Base-by-base conservation (phyloP, 2,888 invertebrate species). In the Falcaria lacertinaria region DNA sequence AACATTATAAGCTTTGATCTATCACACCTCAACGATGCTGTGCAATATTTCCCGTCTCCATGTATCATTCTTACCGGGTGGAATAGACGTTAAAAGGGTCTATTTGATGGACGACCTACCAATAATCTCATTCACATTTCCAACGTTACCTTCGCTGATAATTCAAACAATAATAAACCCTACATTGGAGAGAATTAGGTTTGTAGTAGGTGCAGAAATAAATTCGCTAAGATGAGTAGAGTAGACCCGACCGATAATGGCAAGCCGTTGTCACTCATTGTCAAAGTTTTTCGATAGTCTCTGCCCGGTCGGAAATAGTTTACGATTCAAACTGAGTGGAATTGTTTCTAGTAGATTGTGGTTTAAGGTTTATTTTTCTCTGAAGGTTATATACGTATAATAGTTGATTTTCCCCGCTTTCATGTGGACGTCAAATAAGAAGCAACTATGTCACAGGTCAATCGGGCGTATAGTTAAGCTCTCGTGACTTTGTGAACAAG, bases 11-110 rank as follows among this genome's bases (percentile, higher is more conserved):
- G 22, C 6, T 22, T 22, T 22, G 7, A 6, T 22, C 22, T 11
- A 28, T 28, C 11, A 28, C 8, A 2, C 11, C 11, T 28, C 28
- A 28, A 3, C 11, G 28, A 11, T 4, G 19, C 19, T 11, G 11
- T 28, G 28, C 28, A 28, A 28, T 28, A 7, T 28, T 28, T 28
- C 16, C 34, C 2, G 17, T 34, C 44, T 41, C 57, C 52, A 68
- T 74, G 69, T 71, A 74, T 74, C 73, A 74, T 70, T 64, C 65
- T 65, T 64, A 68, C 62, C 64, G 63, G 62, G 58, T 64, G 65
- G 59, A 46, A 43, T 45, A 49, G 72, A 73, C 74, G 69, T 68
- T 75, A 74, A 77, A 74, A 72, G 72, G 76, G 68, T 69, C 64
- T 43, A 45, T 55, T 60, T 69, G 78, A 77, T 75, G 59, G 70